These are phyloP conservation scores for Ischnus inquisitorius DNA, from an alignment of 2,888 invertebrate species.

Conservation along the genomic window DNA sequence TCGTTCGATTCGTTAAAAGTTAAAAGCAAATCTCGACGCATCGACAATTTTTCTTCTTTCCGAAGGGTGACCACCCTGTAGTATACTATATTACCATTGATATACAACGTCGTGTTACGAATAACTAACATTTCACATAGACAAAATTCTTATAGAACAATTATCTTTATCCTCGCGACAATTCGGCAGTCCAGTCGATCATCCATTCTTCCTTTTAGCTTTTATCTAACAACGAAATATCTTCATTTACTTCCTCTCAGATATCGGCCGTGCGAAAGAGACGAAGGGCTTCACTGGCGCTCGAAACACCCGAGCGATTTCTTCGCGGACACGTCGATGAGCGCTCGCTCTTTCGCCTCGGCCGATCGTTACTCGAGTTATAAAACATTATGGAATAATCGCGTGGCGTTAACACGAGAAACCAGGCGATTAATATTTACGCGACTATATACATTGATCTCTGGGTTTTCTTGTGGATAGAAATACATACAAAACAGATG, in stretches of 20 bases:
- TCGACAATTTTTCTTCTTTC: neutral
- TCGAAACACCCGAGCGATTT: neutral
- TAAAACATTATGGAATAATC: conserved; percentile 57
- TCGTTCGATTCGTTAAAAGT: too few species aligned
- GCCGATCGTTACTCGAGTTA: conserved; percentile 44
- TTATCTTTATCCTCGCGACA: conserved; percentile 55
- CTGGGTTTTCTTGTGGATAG: conserved; percentile 26
- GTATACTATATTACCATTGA: conserved; percentile 64
- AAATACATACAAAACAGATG: conserved; percentile 61
- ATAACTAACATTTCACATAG: conserved; percentile 69
- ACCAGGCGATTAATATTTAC: conserved; percentile 55
- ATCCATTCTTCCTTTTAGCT: conserved; percentile 76
- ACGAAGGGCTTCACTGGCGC: neutral
- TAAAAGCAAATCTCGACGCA: too few species aligned
- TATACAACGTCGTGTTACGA: conserved; percentile 66
- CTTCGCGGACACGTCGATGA: neutral
- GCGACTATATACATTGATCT: conserved; percentile 65
- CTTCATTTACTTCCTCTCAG: conserved; percentile 25
- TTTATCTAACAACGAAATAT: conserved; percentile 72
- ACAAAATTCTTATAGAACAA: conserved; percentile 66
- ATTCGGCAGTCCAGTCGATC: conserved; percentile 48
- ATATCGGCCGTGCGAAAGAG: neutral
- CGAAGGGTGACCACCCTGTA: conserved; percentile 10
- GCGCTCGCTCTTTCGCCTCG: neutral
- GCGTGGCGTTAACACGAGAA: conserved; percentile 48